Evolutionary conservation across 2,113 vertebrate genomes (phyloP), one percentile per base, ranked within the genome.

Genomic region (Turdus rufiventris): DNA sequence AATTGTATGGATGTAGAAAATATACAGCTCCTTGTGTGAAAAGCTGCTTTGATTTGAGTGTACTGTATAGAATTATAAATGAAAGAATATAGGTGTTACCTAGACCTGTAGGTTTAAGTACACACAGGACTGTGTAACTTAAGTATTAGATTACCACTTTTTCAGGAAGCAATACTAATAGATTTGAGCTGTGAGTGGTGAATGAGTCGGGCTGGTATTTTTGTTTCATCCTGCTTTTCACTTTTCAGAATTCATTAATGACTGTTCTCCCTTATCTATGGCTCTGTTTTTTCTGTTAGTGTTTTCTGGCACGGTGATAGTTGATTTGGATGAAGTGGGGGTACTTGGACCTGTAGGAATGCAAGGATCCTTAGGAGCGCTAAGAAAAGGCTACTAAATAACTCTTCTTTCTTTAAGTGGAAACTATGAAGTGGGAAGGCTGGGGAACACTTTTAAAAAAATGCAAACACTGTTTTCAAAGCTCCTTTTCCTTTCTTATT

Each of bases 111-210:
- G 88, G 85, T 97, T 97, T 97, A 97, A 97, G 79, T 96, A 96
- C 93, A 96, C 92, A 91, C 75, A 96, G 83, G 25, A 74, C 76
- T 90, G 70, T 79, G 89, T 94, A 89, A 92, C 96, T 96, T 76
- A 87, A 95, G 91, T 92, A 89, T 96, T 96, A 92, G 95, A 82
- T 98, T 97, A 96, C 94, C 43, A 4, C 87, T 97, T 97, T 80
- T 89, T 95, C 92, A 97, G 94, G 91, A 97, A 95, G 68, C 88
- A 85, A 70, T 92, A 76, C 85, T 86, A 76, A 43, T 91, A 54
- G 48, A 15, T 91, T 91, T 66, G 87, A 96, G 90, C 63, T 91
- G 51, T 76, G 78, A 90, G 61, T 20, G 33, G 56, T 77, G 85
- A 82, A 72, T 42, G 62, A 83, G 21, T 68, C 80, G 47, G 20